Conservation (phyloP, 2,888 invertebrate genomes). For the Mamestra brassicae region DNA sequence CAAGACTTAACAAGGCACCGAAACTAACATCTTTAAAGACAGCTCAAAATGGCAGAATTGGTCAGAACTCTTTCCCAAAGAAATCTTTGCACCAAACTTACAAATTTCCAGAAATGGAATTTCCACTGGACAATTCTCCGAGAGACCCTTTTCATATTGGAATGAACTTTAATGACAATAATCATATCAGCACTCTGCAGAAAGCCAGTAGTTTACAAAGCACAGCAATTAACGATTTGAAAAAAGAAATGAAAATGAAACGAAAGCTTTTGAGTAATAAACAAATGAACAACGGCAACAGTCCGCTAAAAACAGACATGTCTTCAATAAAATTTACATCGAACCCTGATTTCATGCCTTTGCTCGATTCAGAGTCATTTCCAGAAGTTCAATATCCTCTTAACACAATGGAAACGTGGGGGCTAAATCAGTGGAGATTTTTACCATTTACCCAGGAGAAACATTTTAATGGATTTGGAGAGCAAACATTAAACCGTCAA, state of each 20-base stretch:
- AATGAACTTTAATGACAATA: constrained; percentile 33
- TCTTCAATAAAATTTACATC: constrained; percentile 1
- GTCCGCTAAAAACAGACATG: constrained; percentile 27
- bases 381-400: constrained; percentile 84
- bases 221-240: constrained; percentile 60
- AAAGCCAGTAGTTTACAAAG: constrained; percentile 15
- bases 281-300: constrained; percentile 33
- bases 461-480: constrained; percentile 30
- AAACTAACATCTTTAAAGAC: constrained; percentile 33
- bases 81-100: constrained; percentile 61
- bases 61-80: constrained; percentile 19
- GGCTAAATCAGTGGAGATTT: constrained; percentile 76
- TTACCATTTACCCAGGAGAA: constrained; percentile 54
- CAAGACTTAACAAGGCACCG: constrained; percentile 23
- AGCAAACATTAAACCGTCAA: constrained; percentile 26
- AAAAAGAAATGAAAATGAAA: constrained; percentile 67
- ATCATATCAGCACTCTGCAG: constrained; percentile 1
- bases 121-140: constrained; percentile 61
- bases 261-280: constrained; percentile 58
- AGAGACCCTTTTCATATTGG: constrained; percentile 42
- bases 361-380: constrained; percentile 70
- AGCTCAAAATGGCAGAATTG: constrained; percentile 27
- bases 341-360: constrained; percentile 50
- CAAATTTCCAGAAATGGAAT: constrained; percentile 79
- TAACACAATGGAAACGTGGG: constrained; percentile 78